Evolutionary conservation across 2,113 vertebrate species (phyloP), one percentile per base, ranked within the genome.

Genomic region (Actenoides hombroni): DNA sequence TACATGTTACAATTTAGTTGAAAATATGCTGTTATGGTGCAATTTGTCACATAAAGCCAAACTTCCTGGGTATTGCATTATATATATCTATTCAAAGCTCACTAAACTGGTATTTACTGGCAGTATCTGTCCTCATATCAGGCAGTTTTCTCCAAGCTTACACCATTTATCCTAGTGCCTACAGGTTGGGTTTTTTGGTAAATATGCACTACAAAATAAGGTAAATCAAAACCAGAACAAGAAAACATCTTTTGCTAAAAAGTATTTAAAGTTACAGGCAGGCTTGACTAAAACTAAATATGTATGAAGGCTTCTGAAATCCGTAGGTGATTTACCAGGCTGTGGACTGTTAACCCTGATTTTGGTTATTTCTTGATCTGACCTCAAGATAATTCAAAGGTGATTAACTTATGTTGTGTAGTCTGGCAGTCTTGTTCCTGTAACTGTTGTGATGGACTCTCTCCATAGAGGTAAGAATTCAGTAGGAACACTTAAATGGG

Each of bases 401-500:
- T 71, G 23, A 26, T 4, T 11, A 10, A 21, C 4, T 61, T 39
- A 4, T 1, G 4, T 37, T 18, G 13, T 42, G n/a, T 44, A 23
- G 33, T 28, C 23, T 46, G 54, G 16, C 26, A 42, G 19, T 9
- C 5, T 53, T 57, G 39, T 46, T 83, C 24, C 56, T 64, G 21
- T 59, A 46, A 12, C 19, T 46, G 0, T 19, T 60, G 40, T 29
- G 69, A 3, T 31, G 63, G n/a, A 15, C 46, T 65, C n/a, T 11
- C 2, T 29, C 39, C 10, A 19, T 16, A 7, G 2, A 40, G 54
- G 11, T 15, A 25, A 56, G 19, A 60, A 49, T 40, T 56, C 40
- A 28, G 23, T 3, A 69, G 75, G 33, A 80, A 11, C 13, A 18
- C 9, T 51, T 13, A 2, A 0, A 5, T 23, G 40, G 56, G 35